phyloP scores from a whole-genome alignment of 1,140 invertebrate genomes.

The Cotesia chilonis region DNA sequence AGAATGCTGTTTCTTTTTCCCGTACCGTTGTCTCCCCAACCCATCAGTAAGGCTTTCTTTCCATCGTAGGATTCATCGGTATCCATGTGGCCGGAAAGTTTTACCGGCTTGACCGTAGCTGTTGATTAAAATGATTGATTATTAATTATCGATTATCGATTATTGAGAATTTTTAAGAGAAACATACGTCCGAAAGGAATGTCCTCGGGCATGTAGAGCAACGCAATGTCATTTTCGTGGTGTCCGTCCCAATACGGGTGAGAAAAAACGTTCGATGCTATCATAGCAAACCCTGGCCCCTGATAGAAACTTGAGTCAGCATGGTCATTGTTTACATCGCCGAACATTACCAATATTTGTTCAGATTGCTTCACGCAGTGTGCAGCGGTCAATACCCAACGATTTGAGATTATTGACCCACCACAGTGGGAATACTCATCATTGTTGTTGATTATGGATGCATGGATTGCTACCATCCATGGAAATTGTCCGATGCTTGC shows the following conservation, averaged over 20 bases:
- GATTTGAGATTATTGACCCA: conserved; percentile 38
- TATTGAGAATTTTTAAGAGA: not conserved
- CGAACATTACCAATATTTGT: conserved; percentile 38
- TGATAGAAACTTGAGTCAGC: conserved; percentile 29
- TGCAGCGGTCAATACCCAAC: conserved; percentile 44
- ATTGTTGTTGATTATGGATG: not conserved
- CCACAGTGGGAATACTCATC: conserved; percentile 34
- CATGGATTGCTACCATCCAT: conserved; percentile 42
- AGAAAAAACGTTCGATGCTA: conserved; percentile 6
- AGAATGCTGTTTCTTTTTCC: not conserved
- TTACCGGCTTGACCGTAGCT: not conserved
- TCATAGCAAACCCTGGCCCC: conserved; percentile 38
- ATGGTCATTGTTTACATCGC: conserved; percentile 31
- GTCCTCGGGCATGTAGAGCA: conserved; percentile 6
- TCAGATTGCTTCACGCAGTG: conserved; percentile 33
- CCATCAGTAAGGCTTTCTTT: not conserved
- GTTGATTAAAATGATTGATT: not conserved
- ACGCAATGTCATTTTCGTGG: not conserved
- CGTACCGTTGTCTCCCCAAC: conserved; percentile 7
- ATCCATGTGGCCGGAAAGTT: not conserved
- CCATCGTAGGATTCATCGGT: not conserved
- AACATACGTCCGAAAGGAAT: conserved; percentile 15
- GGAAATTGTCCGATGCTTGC: conserved; percentile 39
- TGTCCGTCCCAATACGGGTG: conserved; percentile 29
- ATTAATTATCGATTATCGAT: not conserved